Conservation (phyloP, 2,113 vertebrate genomes). For the Echinops telfairi region DNA sequence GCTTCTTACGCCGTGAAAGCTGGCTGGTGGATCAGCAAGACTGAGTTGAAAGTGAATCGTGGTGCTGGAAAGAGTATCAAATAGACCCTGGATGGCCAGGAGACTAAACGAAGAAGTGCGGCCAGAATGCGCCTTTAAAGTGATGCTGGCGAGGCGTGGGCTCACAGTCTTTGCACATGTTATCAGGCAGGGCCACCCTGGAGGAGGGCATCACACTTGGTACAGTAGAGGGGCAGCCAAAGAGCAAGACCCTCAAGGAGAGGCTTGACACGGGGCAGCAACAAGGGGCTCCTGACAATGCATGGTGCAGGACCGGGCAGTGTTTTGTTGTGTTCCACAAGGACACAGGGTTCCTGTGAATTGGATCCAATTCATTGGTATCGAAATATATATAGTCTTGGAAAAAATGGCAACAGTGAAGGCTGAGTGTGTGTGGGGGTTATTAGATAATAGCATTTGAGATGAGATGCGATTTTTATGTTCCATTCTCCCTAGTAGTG, state of each 20-base stretch:
- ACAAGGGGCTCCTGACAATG: no score
- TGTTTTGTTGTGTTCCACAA: no score
- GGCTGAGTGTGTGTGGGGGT: no score
- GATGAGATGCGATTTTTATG: conserved; percentile 7
- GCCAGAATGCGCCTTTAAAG: neutral
- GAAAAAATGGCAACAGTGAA: no score
- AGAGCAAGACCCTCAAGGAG: neutral
- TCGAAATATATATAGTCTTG: no score
- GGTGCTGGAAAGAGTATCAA: neutral
- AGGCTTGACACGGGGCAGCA: neutral
- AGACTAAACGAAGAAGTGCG: no score
- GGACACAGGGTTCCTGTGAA: no score
- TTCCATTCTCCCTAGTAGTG: neutral
- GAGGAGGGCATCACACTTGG: neutral
- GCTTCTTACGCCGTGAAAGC: neutral
- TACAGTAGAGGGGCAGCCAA: neutral
- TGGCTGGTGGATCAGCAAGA: no score
- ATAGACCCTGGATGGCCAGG: neutral
- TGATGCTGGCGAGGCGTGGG: neutral
- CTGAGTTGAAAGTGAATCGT: neutral
- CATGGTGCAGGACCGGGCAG: no score
- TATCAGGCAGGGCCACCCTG: neutral
- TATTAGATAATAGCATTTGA: no score
- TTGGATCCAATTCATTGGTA: no score
- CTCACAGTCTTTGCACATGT: neutral